Base-by-base conservation (phyloP, 2,797 vertebrate genomes). In the Karalla daura region DNA sequence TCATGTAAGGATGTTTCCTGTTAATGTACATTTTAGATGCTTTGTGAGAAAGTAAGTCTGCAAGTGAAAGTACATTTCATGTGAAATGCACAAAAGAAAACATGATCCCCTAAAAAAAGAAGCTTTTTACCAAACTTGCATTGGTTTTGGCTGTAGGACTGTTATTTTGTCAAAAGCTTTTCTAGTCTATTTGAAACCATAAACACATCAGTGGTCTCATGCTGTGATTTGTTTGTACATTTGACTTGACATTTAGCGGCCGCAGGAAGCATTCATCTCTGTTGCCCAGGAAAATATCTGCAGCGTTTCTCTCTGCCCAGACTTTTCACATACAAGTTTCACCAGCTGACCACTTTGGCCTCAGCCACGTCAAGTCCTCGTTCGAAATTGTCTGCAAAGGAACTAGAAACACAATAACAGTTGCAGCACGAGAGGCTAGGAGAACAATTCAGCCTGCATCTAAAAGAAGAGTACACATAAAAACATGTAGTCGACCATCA, bases 141-240 rank as follows among this genome's bases (percentile, higher is more conserved):
- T 12, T 51, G 25, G 32, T 70, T 67, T 52, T 28, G 15, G 33
- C 20, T 8, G 6, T 11, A 50, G 12, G 10, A 7, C 40, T n/a
- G 54, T 47, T 49, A 30, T 46, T 60, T 25, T 39, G 40, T 35
- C 28, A 43, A 50, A 77, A 43, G 32, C 14, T 7, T 60, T 71
- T 76, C 30, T 32, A 63, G 51, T 58, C 65, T 43, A 56, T 69
- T 70, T 71, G 52, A 71, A 63, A 25, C 28, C 46, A 64, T 54
- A 75, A 61, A 75, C 28, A 69, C 45, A 69, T 75, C 54, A 54
- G 9, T 27, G 37, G 24, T 43, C 40, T 47, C 64, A 54, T 30
- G 50, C 58, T 65, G 63, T 59, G 47, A 70, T 77, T 73, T 78
- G 39, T 63, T 64, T 73, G 68, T 67, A 73, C 35, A 36, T 83